phyloP scores from a whole-genome alignment of 2,888 invertebrate genomes.

The Limnephilus marmoratus region DNA sequence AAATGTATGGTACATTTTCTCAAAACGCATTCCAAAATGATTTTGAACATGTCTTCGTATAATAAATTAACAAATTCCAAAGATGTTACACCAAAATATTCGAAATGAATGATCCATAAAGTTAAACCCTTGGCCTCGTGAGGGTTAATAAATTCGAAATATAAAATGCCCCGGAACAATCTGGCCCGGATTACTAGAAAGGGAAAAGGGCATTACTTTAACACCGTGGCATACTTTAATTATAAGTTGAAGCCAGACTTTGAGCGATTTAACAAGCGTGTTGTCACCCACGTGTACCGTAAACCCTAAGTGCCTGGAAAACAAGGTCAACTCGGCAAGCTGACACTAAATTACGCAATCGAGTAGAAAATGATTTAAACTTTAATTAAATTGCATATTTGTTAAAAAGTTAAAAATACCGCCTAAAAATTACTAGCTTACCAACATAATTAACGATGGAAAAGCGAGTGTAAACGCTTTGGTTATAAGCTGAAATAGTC shows the following conservation, averaged over 20 bases:
- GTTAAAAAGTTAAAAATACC: neutral
- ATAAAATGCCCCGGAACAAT: constrained; percentile 46
- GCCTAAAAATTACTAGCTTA: neutral
- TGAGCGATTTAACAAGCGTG: constrained; percentile 55
- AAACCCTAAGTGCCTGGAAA: constrained; percentile 19
- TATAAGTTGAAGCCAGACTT: constrained; percentile 48
- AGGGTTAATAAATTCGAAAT: constrained; percentile 50
- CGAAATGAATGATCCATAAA: constrained; percentile 53
- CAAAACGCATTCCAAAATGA: neutral
- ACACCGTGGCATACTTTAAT: constrained; percentile 46
- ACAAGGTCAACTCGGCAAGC: neutral
- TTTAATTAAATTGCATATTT: neutral
- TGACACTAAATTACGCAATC: constrained; percentile 17
- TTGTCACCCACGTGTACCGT: constrained; percentile 51
- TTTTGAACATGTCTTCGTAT: neutral
- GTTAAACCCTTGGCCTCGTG: constrained; percentile 39
- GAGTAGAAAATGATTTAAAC: neutral
- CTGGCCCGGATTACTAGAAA: constrained; percentile 47
- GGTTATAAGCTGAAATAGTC: neutral
- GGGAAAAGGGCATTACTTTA: constrained; percentile 48
- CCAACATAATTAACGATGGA: neutral
- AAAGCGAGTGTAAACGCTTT: constrained; percentile 4
- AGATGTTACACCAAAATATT: constrained; percentile 49
- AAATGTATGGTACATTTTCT: no score
- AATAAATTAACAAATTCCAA: constrained; percentile 49